Percentiles rank a stretch among this genome's conserved stretches.
Evolutionary conservation across 2,113 vertebrate genomes (phyloP).

Genomic region (Colius striatus): DNA sequence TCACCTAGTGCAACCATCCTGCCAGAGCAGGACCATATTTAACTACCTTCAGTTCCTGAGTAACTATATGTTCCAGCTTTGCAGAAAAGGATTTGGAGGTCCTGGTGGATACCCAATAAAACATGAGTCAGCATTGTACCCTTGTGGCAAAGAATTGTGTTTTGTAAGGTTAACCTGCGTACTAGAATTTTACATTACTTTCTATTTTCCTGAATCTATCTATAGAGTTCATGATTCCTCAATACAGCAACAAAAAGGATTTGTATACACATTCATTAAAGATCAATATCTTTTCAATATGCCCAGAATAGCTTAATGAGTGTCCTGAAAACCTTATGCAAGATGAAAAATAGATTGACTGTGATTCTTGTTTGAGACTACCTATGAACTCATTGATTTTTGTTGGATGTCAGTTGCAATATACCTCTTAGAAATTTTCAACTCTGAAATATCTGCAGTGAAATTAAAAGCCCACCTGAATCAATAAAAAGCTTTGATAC

Average conservation of each 20-base stretch:
- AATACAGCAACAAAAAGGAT: not conserved
- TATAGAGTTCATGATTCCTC: not conserved
- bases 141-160: not conserved
- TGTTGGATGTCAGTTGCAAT: not conserved
- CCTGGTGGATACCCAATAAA: not conserved
- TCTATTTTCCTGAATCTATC: not conserved
- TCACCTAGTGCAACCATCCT: too few relatives aligned
- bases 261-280: not conserved
- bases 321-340: not conserved
- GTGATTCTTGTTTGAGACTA: not conserved
- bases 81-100: not conserved
- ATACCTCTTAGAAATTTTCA: not conserved
- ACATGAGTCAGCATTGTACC: not conserved
- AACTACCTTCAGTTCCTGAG: not conserved
- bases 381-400: slow-evolving; percentile 35
- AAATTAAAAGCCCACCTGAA: not conserved
- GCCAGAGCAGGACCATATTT: not conserved
- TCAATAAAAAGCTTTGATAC: not conserved
- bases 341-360: slow-evolving; percentile 49
- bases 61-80: not conserved
- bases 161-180: not conserved
- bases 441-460: not conserved
- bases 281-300: slow-evolving; percentile 40
- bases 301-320: slow-evolving; percentile 28
- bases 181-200: not conserved